Evolutionary conservation across 2,888 invertebrate genomes (phyloP), one percentile per base, ranked within the genome.

Genomic region (Lutraria lutraria): DNA sequence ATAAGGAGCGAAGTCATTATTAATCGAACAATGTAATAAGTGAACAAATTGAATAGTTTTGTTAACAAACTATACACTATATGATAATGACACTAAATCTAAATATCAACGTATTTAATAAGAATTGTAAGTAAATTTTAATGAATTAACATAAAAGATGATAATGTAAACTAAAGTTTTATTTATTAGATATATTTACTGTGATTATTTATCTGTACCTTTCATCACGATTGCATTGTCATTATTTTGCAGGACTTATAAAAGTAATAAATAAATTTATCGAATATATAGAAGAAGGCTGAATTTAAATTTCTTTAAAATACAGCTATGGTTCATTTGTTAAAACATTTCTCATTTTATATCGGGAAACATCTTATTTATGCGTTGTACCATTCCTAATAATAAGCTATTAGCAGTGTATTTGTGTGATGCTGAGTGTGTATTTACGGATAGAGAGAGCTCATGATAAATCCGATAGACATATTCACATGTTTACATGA

Each of bases 81-180:
- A 31, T 19, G 34, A 76, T 34, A 76, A 76, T 76, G 76, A 76
- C 34, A 31, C 19, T 6, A 76, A 6, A 19, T 76, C 3, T 15
- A 31, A 31, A 76, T 34, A 16, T 76, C 76, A 34, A 76, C 76
- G 34, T 76, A 34, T 76, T 34, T 76, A 19, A 31, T 31, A 76
- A 34, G 31, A 31, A 76, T 31, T 19, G 76, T 76, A 76, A 76
- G 76, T 76, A 76, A 76, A 34, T 76, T 76, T 34, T 29, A 76
- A 31, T 31, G 10, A 25, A 25, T 76, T 76, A 25, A 76, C 31
- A 34, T 31, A 31, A 12, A 72, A 12, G 16, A 31, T 31, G 31
- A 72, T 72, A 31, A 2, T n/a, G 10, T 63, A 63, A 15, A 63
- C 21, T n/a, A 25, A 68, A 6, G 25, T 13, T 68, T 68, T 25